These are phyloP conservation scores for Callithrix jacchus DNA, from an alignment of 2,113 vertebrate genomes.

Conservation along the genomic window DNA sequence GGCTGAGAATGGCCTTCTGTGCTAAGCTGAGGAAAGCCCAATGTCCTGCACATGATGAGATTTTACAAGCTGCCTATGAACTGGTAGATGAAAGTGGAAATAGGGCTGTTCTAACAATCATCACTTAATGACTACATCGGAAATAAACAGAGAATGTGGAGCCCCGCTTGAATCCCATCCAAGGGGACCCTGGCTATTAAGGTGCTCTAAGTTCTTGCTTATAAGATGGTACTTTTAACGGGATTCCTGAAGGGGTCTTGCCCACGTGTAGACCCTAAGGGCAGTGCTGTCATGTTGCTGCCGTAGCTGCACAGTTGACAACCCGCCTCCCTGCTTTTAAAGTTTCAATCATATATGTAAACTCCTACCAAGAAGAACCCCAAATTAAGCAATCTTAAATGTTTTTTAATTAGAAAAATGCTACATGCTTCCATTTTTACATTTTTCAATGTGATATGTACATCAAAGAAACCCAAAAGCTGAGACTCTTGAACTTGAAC, in stretches of 20 bases:
- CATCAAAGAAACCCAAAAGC: not conserved
- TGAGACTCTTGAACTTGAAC: not conserved
- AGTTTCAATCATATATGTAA: not conserved
- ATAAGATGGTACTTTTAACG: not conserved
- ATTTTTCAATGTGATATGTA: not conserved
- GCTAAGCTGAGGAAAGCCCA: not conserved
- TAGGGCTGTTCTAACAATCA: not conserved
- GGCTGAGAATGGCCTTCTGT: not conserved
- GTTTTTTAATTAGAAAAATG: not conserved
- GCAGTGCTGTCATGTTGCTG: not conserved
- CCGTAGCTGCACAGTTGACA: not conserved
- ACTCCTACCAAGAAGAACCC: not conserved
- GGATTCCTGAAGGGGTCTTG: not conserved
- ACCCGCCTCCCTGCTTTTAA: accelerated
- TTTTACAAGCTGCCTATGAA: not conserved
- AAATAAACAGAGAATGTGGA: not conserved
- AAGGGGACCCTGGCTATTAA: not conserved
- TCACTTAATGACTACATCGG: not conserved
- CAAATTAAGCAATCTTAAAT: not conserved
- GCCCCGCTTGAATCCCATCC: not conserved
- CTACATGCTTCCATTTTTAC: not conserved
- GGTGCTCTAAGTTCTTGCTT: not conserved
- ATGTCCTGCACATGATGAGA: not conserved
- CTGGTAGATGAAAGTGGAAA: not conserved
- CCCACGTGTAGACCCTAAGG: not conserved